A percentile compares a stretch with the other conserved stretches of the same genome.
These are phyloP conservation scores for Triplophysa yarkandensis DNA, from an alignment of 2,797 vertebrate species.

Conservation along the genomic window DNA sequence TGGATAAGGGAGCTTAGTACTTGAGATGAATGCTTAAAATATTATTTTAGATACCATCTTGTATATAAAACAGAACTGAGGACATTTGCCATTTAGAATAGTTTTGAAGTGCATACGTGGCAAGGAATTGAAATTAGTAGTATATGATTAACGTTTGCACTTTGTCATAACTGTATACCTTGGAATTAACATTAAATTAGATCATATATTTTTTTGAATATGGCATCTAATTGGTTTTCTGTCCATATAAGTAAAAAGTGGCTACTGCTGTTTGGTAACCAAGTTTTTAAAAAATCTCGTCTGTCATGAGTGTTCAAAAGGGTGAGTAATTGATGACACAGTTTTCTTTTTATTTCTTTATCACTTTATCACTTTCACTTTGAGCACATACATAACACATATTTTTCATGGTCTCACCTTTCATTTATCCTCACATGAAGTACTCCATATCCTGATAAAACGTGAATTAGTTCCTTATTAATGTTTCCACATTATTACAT, in stretches of 20 bases:
- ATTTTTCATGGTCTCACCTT: background rate
- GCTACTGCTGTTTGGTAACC: too few relatives aligned
- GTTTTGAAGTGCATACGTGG: background rate
- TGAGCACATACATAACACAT: background rate
- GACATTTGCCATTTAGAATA: slow-evolving; percentile 14
- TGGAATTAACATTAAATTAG: too few relatives aligned
- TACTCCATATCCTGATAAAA: background rate
- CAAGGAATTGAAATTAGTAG: slow-evolving; percentile 8
- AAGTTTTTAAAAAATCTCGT: too few relatives aligned
- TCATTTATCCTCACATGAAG: background rate
- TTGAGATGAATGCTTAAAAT: slow-evolving; percentile 25
- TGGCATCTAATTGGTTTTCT: too few relatives aligned
- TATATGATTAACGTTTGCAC: background rate
- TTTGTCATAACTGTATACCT: background rate
- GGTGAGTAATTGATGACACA: too few relatives aligned
- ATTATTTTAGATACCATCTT: slow-evolving; percentile 22
- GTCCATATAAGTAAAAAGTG: too few relatives aligned
- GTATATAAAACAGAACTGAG: background rate
- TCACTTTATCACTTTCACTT: too few relatives aligned
- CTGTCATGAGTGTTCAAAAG: too few relatives aligned
- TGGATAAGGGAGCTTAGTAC: slow-evolving; percentile 33
- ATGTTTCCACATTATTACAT: background rate
- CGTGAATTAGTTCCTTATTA: background rate
- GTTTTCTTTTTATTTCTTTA: too few relatives aligned
- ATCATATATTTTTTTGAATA: too few relatives aligned